phyloP scores from a whole-genome alignment of 2,797 vertebrate genomes.

The Bradypodion ventrale region DNA sequence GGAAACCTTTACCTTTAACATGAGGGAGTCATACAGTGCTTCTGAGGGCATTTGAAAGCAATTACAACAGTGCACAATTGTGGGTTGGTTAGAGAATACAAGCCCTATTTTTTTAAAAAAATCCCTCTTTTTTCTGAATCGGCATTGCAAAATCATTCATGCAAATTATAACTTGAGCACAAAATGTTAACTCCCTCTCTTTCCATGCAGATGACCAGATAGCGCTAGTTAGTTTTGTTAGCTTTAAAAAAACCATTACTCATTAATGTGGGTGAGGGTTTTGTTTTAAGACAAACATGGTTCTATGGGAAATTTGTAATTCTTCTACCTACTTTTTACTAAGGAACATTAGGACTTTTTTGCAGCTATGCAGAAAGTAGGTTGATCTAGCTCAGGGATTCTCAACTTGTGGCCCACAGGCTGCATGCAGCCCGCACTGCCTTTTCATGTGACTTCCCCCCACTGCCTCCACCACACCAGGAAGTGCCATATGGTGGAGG shows the following conservation, averaged over 20 bases:
- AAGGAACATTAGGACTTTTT: constrained; percentile 22
- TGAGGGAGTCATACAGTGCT: neutral
- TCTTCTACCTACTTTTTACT: constrained; percentile 1
- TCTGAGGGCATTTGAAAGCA: neutral
- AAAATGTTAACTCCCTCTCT: constrained; percentile 8
- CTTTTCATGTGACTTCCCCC: no score
- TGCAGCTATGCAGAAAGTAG: neutral
- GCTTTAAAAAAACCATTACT: constrained; percentile 38
- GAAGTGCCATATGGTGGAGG: no score
- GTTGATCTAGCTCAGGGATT: no score
- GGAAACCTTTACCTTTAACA: no score
- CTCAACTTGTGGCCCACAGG: no score
- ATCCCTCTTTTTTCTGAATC: constrained; percentile 1
- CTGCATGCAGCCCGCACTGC: no score
- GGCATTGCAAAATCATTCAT: neutral
- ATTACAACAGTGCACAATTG: neutral
- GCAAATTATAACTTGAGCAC: constrained; percentile 21
- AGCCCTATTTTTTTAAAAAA: neutral
- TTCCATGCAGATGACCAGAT: neutral
- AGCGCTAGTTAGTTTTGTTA: constrained; percentile 39
- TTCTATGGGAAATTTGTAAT: neutral
- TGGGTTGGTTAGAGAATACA: neutral
- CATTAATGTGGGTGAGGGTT: neutral
- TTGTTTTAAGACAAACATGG: no score
- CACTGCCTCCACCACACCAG: no score